These are phyloP conservation scores for Pseudochromis fuscus DNA, from an alignment of 2,797 vertebrate species.

Conservation along the genomic window DNA sequence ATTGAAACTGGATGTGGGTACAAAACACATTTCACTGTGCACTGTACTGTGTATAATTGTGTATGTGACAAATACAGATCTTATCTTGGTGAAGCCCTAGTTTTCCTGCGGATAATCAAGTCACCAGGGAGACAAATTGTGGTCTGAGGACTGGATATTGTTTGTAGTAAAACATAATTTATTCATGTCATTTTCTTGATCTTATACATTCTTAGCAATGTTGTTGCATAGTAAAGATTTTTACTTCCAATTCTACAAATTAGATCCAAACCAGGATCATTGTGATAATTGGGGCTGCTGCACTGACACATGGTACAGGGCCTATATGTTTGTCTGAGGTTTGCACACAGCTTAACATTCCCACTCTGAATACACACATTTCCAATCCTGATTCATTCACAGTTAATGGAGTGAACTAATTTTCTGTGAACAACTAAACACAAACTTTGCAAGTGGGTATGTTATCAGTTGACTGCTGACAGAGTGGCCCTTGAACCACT, in stretches of 20 bases:
- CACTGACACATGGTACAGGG: neutral
- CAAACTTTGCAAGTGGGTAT: neutral
- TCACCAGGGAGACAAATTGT: conserved; percentile 1
- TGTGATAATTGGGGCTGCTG: neutral
- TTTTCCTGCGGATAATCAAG: conserved; percentile 33
- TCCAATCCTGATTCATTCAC: neutral
- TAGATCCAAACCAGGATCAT: neutral
- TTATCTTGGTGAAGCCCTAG: conserved; percentile 7
- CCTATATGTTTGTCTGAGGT: neutral
- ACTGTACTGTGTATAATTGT: too few species aligned
- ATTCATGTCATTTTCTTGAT: conserved; percentile 44
- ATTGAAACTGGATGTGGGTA: too few species aligned
- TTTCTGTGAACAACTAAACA: neutral
- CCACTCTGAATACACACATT: neutral
- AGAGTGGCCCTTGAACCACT: neutral
- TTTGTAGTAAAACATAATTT: conserved; percentile 16
- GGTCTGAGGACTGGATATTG: conserved; percentile 18
- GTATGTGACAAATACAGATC: too few species aligned
- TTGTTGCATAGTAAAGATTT: conserved; percentile 24
- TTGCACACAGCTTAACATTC: neutral
- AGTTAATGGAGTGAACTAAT: neutral
- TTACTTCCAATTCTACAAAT: conserved; percentile 17
- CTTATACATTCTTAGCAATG: conserved; percentile 9
- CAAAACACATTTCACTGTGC: too few species aligned
- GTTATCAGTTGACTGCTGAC: neutral